phyloP scores from a whole-genome alignment of 2,888 invertebrate species.

The Shargacucullia verbasci region DNA sequence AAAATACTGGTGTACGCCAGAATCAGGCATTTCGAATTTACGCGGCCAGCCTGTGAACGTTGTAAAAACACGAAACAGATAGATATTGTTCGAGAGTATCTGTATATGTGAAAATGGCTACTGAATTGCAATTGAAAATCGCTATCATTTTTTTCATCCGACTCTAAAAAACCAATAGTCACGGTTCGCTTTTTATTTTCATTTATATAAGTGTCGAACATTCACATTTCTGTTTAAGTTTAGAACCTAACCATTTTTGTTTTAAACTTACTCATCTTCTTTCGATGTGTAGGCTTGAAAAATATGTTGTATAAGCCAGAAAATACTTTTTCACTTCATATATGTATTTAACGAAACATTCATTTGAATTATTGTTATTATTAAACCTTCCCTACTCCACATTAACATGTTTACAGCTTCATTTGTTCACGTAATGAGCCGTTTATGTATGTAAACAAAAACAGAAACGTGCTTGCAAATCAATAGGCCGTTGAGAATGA shows the following conservation, averaged over 20 bases:
- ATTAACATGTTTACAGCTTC: slow-evolving; percentile 38
- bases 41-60: slow-evolving; percentile 60
- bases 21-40: slow-evolving; percentile 84
- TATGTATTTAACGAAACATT: no score
- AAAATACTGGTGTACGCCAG: slow-evolving; percentile 85
- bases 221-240: neutral
- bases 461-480: slow-evolving; percentile 54
- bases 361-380: slow-evolving; percentile 19
- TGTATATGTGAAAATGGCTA: slow-evolving; percentile 53
- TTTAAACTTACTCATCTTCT: neutral
- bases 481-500: slow-evolving; percentile 64
- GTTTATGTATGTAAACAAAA: slow-evolving; percentile 53
- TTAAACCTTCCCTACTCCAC: slow-evolving; percentile 8
- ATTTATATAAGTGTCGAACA: neutral
- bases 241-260: no score
- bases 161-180: slow-evolving; percentile 40
- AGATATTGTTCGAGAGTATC: slow-evolving; percentile 51
- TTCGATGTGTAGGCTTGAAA: slow-evolving; percentile 4
- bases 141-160: slow-evolving; percentile 38
- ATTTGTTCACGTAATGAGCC: slow-evolving; percentile 49
- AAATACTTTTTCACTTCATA: no score
- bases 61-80: slow-evolving; percentile 58
- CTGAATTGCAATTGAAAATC: slow-evolving; percentile 60
- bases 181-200: slow-evolving; percentile 13
- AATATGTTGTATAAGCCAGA: no score